Evolutionary conservation across 2,888 invertebrate species (phyloP).

Genomic region (Caenorhabditis wallacei): DNA sequence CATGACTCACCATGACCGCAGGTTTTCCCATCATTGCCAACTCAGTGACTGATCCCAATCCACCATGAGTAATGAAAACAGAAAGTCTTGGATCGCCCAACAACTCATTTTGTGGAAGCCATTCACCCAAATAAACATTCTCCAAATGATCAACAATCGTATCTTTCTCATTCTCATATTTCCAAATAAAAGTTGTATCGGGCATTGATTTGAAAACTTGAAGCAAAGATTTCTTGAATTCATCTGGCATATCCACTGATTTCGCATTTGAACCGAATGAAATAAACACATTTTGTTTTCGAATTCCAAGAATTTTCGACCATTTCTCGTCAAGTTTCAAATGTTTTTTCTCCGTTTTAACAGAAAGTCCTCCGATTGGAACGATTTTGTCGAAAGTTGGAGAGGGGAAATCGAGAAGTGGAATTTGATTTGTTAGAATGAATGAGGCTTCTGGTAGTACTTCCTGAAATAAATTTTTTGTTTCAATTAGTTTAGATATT

Average conservation of each 20-base stretch:
- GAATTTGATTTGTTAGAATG: conserved; percentile 43
- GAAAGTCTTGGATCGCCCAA: conserved; percentile 54
- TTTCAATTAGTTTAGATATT: not conserved
- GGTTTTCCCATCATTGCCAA: conserved; percentile 49
- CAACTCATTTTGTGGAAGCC: conserved; percentile 74
- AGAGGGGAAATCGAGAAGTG: conserved; percentile 46
- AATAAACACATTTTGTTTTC: conserved; percentile 38
- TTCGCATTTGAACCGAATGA: conserved; percentile 48
- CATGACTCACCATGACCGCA: conserved; percentile 36
- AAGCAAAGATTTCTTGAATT: conserved; percentile 61
- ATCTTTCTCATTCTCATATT: conserved; percentile 64
- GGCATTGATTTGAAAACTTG: conserved; percentile 63
- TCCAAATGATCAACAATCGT: conserved; percentile 34
- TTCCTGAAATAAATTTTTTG: conserved; percentile 37
- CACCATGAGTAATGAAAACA: conserved; percentile 45
- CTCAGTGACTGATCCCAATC: conserved; percentile 33
- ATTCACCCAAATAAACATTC: conserved; percentile 69
- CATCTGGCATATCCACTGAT: conserved; percentile 45
- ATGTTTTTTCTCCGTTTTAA: conserved; percentile 31
- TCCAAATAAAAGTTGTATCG: conserved; percentile 71
- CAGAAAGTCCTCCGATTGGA: conserved; percentile 51
- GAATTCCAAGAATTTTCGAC: conserved; percentile 32
- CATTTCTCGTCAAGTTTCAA: conserved; percentile 46
- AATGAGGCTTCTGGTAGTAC: conserved; percentile 39
- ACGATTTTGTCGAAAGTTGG: conserved; percentile 53